Evolutionary conservation across 2,888 invertebrate genomes (phyloP), one percentile per base, ranked within the genome.

Genomic region (Tuta absoluta): DNA sequence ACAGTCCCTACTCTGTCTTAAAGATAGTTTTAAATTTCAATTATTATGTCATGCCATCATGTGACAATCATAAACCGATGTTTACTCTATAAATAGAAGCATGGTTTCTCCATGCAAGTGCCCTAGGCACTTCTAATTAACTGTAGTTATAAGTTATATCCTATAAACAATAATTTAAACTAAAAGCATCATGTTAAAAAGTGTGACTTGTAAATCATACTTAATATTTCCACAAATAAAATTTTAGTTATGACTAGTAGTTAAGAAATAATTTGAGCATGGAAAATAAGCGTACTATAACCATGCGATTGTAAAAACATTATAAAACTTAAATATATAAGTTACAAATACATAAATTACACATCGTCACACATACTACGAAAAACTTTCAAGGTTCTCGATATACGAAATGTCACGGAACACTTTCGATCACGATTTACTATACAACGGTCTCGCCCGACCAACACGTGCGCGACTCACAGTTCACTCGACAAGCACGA

Each of bases 191-290:
- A 73, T 75, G 72, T 74, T 75, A 74, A 75, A 74, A 72, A 74
- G 79, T 78, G 81, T 79, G 81, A 82, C 81, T 79, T 75, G 71
- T 75, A 72, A 71, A 33, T 33, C 33, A 33, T 71, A 75, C 14
- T 7, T 49, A 51, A 51, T 72, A 75, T 75, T 72, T 78, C 79
- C 81, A 83, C 80, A 83, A 84, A 86, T 84, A 86, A 83, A 75
- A 77, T 75, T 81, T 84, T 86, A 79, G 82, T 89, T 91, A 91
- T 91, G 91, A 91, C 91, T 91, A 91, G 91, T 79, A 84, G 84
- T 84, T 90, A 90, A 85, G 81, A 87, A 88, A 87, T 85, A 86
- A 84, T 89, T 91, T 91, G 91, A 91, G 91, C 91, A 91, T 89
- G 91, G 91, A 87, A 82, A 88, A 81, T 81, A 87, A 89, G 91